Evolutionary conservation across 1,140 invertebrate genomes (phyloP).

Genomic region (Drosophila athabasca): DNA sequence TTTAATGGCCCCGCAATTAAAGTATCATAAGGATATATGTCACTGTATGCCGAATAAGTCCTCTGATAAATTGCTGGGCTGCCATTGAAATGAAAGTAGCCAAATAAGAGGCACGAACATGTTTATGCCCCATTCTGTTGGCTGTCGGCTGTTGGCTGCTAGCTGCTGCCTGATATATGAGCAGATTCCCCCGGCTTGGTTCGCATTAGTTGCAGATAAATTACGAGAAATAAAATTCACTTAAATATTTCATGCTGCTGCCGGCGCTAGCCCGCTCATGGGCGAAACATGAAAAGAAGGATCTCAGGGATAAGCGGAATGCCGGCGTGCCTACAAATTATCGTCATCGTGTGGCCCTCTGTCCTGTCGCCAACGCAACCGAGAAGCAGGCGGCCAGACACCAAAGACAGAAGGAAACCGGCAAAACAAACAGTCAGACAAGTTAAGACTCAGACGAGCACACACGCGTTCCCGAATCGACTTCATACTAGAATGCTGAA

Average conservation of each 20-base stretch:
- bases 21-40: slow-evolving; percentile 15
- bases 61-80: slow-evolving; percentile 44
- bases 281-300: slow-evolving; percentile 54
- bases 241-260: slow-evolving; percentile 69
- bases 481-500: slow-evolving; percentile 41
- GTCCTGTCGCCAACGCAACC: slow-evolving; percentile 40
- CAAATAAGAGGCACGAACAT: slow-evolving; percentile 66
- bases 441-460: slow-evolving; percentile 33
- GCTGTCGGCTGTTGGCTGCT: no score
- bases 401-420: no score
- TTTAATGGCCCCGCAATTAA: slow-evolving; percentile 71
- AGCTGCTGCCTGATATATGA: slow-evolving; percentile 30
- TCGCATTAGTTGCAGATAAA: slow-evolving; percentile 74
- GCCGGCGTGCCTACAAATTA: slow-evolving; percentile 70
- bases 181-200: slow-evolving; percentile 25
- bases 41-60: slow-evolving; percentile 15
- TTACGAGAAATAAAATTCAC: slow-evolving; percentile 71
- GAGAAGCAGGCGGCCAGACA: slow-evolving; percentile 49
- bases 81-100: slow-evolving; percentile 35
- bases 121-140: slow-evolving; percentile 44
- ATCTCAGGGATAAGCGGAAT: slow-evolving; percentile 39
- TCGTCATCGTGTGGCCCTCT: slow-evolving; percentile 32
- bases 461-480: slow-evolving; percentile 15
- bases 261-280: background rate
- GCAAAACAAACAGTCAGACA: slow-evolving; percentile 51